Percentiles rank a stretch among this genome's conserved stretches.
Evolutionary conservation across 2,888 invertebrate genomes (phyloP).

Genomic region (Eledone cirrhosa): DNA sequence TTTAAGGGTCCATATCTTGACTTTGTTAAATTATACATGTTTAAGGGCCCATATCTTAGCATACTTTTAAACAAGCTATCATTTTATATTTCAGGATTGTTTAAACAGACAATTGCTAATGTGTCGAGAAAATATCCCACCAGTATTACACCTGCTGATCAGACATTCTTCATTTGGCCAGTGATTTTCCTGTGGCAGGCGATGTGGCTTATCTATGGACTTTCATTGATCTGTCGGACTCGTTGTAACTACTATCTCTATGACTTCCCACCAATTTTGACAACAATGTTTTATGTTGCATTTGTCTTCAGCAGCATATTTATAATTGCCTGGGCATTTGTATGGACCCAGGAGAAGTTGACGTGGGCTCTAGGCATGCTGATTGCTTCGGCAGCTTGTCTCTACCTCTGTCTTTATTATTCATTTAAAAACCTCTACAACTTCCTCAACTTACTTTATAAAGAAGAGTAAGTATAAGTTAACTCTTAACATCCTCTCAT

Average conservation of each 20-base stretch:
- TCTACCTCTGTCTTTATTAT: conserved; percentile 51
- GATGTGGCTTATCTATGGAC: conserved; percentile 51
- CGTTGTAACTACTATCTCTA: conserved; percentile 48
- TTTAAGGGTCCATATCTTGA: too few relatives aligned
- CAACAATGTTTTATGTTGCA: conserved; percentile 44
- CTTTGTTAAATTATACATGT: too few relatives aligned
- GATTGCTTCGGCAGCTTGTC: conserved; percentile 41
- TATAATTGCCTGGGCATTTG: conserved; percentile 57
- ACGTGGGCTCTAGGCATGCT: conserved; percentile 44
- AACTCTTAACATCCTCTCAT: too few relatives aligned
- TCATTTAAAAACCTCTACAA: conserved; percentile 47
- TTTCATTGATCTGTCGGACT: conserved; percentile 48
- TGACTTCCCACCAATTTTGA: conserved; percentile 46
- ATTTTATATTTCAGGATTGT: conserved; percentile 42
- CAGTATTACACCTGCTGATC: conserved; percentile 53
- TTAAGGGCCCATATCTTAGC: too few relatives aligned
- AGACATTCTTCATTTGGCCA: conserved; percentile 54
- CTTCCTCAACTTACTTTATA: conserved; percentile 40
- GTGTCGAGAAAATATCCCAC: conserved; percentile 48
- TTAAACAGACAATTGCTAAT: conserved; percentile 44
- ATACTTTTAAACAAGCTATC: too few relatives aligned
- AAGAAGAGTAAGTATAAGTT: conserved; percentile 36
- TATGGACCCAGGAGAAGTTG: conserved; percentile 55
- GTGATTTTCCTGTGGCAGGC: conserved; percentile 56
- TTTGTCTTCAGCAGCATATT: conserved; percentile 50